Evolutionary conservation across 2,888 invertebrate species (phyloP).

Genomic region (Clunio marinus): DNA sequence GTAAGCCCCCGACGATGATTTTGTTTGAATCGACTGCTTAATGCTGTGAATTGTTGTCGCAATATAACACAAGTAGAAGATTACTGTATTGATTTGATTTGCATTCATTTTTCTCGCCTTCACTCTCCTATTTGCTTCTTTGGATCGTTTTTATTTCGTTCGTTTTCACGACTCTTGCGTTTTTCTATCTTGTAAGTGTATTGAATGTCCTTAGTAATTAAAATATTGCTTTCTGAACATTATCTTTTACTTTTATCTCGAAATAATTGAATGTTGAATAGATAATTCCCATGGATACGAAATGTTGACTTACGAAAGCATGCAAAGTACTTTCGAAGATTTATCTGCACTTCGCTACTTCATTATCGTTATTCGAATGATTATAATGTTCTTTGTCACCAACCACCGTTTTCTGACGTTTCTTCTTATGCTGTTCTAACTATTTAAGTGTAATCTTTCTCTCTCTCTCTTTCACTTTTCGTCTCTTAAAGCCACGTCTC

Average conservation of each 20-base stretch:
- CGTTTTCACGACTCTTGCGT: background rate
- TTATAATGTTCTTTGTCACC: background rate
- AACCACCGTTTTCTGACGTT: background rate
- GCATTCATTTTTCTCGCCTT: slow-evolving; percentile 12
- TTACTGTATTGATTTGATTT: slow-evolving; percentile 30
- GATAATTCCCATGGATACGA: background rate
- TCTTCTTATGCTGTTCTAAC: slow-evolving; percentile 1
- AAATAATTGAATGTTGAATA: slow-evolving; percentile 22
- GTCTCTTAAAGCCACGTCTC: too few relatives aligned
- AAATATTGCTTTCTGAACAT: slow-evolving; percentile 8
- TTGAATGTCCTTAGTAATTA: background rate
- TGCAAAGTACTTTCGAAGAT: background rate
- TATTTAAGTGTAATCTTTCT: too few relatives aligned
- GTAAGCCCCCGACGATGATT: background rate
- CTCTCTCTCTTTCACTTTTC: too few relatives aligned
- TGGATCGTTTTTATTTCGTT: background rate
- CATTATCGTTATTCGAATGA: slow-evolving; percentile 22
- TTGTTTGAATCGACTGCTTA: slow-evolving; percentile 23
- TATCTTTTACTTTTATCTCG: background rate
- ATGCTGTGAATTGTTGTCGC: slow-evolving; percentile 14
- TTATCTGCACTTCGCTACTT: slow-evolving; percentile 28
- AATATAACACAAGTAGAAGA: slow-evolving; percentile 26
- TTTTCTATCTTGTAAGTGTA: background rate
- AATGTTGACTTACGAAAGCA: background rate
- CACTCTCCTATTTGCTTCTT: background rate